Base-by-base conservation (phyloP, 1,140 invertebrate species). In the Aphis craccivora region DNA sequence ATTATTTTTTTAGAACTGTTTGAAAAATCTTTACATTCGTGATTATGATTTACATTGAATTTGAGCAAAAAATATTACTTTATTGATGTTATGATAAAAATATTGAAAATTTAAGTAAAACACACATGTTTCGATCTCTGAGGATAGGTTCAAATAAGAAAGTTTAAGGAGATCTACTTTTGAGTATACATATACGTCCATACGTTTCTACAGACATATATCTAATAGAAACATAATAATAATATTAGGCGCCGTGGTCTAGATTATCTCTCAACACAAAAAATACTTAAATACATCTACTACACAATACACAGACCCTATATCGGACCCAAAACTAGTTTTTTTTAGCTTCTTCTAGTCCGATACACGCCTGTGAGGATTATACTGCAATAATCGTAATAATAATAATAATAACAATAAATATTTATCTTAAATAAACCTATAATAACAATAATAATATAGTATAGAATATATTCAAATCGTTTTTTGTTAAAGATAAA, bases 341-440 rank as follows among this genome's bases (percentile, higher is more conserved):
- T 0, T 40, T 40, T 40, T 40, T 40, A 40, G 37, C 76, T 45
- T 25, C 1, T 20, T 6, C 3, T 8, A 35, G 67, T 91, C 43
- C 60, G 22, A 48, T 81, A 45, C 45, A n/a, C 48, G 48, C 18
- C 48, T 30, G 67, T 51, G 53, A 67, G 45, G 48, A 25, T 89
- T 89, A 88, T n/a, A 67, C 30, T 2, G 1, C 37, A 67, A 40
- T 84, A 51, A 88, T 45, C 30, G 45, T 51, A 86, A 45, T 45
- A 67, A 55, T 43, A 48, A 91, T 91, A 91, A 76, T 91, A 81
- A 91, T 91, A 91, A 91, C 90, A 91, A 91, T 91, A 91, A 91
- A 91, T 91, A 91, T 48, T 67, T 67, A 67, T 89, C 45, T 83
- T 91, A 91, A 81, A 91, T 91, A 91, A n/a, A 91, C n/a, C 67